These are phyloP conservation scores for Trypoxylus dichotomus DNA, from an alignment of 1,140 invertebrate genomes.

Conservation along the genomic window DNA sequence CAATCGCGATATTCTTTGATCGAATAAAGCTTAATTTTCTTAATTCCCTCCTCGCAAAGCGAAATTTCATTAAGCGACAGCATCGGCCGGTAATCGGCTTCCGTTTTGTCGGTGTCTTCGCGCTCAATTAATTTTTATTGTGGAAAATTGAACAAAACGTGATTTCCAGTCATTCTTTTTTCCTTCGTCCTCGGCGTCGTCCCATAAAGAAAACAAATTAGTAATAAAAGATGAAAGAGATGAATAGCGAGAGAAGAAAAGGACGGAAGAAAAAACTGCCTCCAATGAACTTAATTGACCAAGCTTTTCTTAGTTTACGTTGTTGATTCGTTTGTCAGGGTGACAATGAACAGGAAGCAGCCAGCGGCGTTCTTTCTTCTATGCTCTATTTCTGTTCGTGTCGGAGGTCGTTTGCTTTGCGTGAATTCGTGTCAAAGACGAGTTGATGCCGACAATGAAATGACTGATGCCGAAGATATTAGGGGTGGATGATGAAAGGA, in stretches of 20 bases:
- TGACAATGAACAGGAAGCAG: background rate
- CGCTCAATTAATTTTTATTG: background rate
- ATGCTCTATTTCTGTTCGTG: background rate
- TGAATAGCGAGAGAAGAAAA: background rate
- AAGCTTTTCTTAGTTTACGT: background rate
- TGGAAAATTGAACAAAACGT: background rate
- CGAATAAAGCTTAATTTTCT: background rate
- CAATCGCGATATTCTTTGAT: too few species aligned
- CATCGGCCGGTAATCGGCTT: background rate
- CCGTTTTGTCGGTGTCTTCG: background rate
- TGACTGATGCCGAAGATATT: too few species aligned
- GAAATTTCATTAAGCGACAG: background rate
- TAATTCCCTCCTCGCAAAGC: background rate
- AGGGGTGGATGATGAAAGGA: too few species aligned
- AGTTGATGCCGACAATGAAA: too few species aligned
- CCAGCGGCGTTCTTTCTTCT: background rate
- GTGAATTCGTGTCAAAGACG: background rate
- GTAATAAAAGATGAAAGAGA: background rate
- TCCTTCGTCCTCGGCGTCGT: background rate
- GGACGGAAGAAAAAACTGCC: background rate
- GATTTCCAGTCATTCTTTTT: background rate
- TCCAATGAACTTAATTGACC: slow-evolving; percentile 2
- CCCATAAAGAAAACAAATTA: slow-evolving; percentile 4
- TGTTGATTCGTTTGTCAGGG: background rate
- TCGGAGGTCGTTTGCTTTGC: background rate